Evolutionary conservation across 2,113 vertebrate species (phyloP), one percentile per base, ranked within the genome.

Genomic region (Pteronura brasiliensis): DNA sequence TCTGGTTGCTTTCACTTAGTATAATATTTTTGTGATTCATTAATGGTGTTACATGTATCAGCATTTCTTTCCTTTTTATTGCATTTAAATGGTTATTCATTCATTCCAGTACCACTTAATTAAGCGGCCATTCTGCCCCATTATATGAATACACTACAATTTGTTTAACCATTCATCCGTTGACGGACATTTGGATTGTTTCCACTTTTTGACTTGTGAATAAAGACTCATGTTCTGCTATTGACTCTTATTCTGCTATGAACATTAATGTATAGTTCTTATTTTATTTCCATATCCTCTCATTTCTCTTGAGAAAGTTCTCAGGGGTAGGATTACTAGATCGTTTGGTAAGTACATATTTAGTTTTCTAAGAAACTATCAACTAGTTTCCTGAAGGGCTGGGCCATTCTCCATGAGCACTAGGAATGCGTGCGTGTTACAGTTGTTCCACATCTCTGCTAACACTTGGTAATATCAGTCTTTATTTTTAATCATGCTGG

Each of bases 1-100:
- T 94, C 76, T 76, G 55, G n/a, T 42, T 95, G 17, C 39, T 90
- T 94, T 95, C 80, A 74, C 5, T 93, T 86, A 63, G 27, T 59
- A 63, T 84, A 49, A 42, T 92, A 18, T 84, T 92, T 80, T 69
- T 57, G 76, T 59, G 76, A 74, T 71, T 79, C 31, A 55, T 49
- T 61, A 55, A 17, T 84, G 10, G 49, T 67, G 13, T 79, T 67
- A 59, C 7, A 34, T 27, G 31, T 55, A 42, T 84, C 31, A n/a
- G 31, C 42, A 92, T 3, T 49, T 83, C 20, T 29, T 85, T 89
- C 59, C 17, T 72, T 90, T 80, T 57, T 81, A 47, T 67, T 67
- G 47, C 13, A 13, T 65, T 77, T 36, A 93, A 88, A 52, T 63
- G 31, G 4, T 36, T 88, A 36, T 36, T 17, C 49, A 57, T 20